Evolutionary conservation across 30 jellyfish, hydroid and myxozoan species (phyloP), one percentile per base, ranked within the genome.

Genomic region (Pelagia noctiluca): DNA sequence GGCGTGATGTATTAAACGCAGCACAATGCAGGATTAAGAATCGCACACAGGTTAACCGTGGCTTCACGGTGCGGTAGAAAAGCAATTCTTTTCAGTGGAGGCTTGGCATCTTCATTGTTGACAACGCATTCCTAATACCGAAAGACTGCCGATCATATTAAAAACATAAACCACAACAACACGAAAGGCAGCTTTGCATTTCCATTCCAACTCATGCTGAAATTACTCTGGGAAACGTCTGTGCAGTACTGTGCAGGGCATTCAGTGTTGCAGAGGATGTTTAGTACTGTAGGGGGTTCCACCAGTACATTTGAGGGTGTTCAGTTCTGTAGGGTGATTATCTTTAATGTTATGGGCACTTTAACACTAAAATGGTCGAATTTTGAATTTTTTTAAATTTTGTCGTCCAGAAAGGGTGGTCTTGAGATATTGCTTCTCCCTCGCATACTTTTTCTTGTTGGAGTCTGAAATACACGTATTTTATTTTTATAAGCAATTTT

Each of bases 31-130:
- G n/a, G n/a, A n/a, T n/a, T n/a, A n/a, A n/a, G n/a, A n/a, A n/a
- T n/a, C n/a, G n/a, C n/a, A n/a, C n/a, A n/a, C n/a, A n/a, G 88
- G 48, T 62, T 32, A 50, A 47, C 57, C 35, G 78, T 66, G 24
- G 36, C 60, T 80, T 80, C 90, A 63, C 90, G 90, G 90, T 80
- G 84, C 67, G 71, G 57, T 67, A 54, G 62, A 76, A 76, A 80
- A 63, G 90, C 50, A 65, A 34, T 75, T 73, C 47, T 64, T 54
- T 80, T 25, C 77, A 53, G 47, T 25, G 63, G 64, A 61, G 54
- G 21, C 83, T 70, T 24, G 76, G 52, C 47, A 47, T 19, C 2
- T 52, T 52, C 42, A 54, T 69, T 84, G 25, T 47, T 76, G 32
- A 46, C 71, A 50, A 66, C 67, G 63, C 24, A 31, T 24, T 21